Conservation (phyloP, 1,140 invertebrate species). For the Protaetia brevitarsis region DNA sequence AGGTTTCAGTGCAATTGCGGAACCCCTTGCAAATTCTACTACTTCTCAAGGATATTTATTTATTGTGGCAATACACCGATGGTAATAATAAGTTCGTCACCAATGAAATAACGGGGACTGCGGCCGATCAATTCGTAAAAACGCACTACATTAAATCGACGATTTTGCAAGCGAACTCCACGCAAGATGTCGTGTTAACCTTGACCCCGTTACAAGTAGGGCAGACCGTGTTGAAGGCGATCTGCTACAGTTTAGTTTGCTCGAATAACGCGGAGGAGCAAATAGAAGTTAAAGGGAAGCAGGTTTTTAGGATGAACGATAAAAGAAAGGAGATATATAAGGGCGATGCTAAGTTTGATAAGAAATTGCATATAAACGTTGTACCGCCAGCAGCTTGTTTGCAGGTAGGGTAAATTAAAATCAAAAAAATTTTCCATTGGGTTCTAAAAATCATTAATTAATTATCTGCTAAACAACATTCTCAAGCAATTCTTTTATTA, state of each 20-base stretch:
- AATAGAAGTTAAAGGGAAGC: slow-evolving; percentile 59
- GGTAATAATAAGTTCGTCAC: slow-evolving; percentile 47
- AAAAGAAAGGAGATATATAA: slow-evolving; percentile 51
- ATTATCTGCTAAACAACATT: no score
- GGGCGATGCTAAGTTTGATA: slow-evolving; percentile 52
- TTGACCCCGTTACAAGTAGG: slow-evolving; percentile 52
- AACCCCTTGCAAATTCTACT: slow-evolving; percentile 81
- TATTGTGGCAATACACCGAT: slow-evolving; percentile 74
- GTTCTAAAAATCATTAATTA: no score
- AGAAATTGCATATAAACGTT: slow-evolving; percentile 62
- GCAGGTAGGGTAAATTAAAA: slow-evolving; percentile 55
- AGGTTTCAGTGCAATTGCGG: slow-evolving; percentile 69
- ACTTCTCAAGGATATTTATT: slow-evolving; percentile 66
- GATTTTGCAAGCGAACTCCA: slow-evolving; percentile 45
- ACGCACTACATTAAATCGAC: slow-evolving; percentile 49
- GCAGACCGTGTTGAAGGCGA: slow-evolving; percentile 48
- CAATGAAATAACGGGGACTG: slow-evolving; percentile 41
- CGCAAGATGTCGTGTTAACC: slow-evolving; percentile 47
- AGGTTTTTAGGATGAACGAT: slow-evolving; percentile 57
- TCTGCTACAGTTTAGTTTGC: slow-evolving; percentile 49
- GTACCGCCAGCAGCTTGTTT: slow-evolving; percentile 69
- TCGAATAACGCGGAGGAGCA: slow-evolving; percentile 40
- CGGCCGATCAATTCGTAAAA: slow-evolving; percentile 47
- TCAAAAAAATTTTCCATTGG: no score
- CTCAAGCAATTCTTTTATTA: no score